Conservation (phyloP, 1,140 invertebrate species). For the Aphelenchoides besseyi region DNA sequence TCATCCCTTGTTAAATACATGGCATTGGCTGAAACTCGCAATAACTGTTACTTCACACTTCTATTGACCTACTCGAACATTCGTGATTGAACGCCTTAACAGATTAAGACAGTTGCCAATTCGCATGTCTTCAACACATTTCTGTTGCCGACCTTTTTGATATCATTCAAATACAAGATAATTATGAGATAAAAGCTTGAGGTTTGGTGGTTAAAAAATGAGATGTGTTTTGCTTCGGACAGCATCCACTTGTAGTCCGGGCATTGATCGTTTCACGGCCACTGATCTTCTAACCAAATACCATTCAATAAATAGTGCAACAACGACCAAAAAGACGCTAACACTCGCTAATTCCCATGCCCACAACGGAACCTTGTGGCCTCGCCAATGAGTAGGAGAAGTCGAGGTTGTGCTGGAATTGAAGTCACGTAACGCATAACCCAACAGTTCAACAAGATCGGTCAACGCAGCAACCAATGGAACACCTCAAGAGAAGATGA, state of each 20-base stretch:
- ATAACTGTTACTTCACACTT: no score
- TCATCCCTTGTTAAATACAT: no score
- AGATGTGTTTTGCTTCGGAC: conserved; percentile 36
- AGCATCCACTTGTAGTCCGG: conserved; percentile 21
- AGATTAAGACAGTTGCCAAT: no score
- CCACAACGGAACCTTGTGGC: conserved; percentile 35
- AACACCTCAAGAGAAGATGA: conserved; percentile 29
- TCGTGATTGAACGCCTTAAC: no score
- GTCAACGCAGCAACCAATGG: conserved; percentile 28
- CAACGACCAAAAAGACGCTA: conserved; percentile 30
- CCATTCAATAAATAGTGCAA: conserved; percentile 44
- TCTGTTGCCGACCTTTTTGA: no score
- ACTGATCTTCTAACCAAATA: conserved; percentile 34
- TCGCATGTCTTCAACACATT: no score
- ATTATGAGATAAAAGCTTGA: no score
- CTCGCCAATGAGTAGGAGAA: conserved; percentile 2
- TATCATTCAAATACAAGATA: no score
- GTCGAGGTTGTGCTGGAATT: conserved; percentile 34
- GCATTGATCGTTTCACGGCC: conserved; percentile 30
- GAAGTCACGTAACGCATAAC: conserved; percentile 39
- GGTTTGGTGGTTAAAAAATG: no score
- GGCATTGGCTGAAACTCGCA: no score
- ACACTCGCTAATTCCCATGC: conserved; percentile 33
- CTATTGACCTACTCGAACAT: no score
- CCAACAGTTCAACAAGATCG: conserved; percentile 34